A percentile compares a stretch with the other conserved stretches of the same genome.
Conservation (phyloP, 2,797 vertebrate species). For the Syncerus caffer region DNA sequence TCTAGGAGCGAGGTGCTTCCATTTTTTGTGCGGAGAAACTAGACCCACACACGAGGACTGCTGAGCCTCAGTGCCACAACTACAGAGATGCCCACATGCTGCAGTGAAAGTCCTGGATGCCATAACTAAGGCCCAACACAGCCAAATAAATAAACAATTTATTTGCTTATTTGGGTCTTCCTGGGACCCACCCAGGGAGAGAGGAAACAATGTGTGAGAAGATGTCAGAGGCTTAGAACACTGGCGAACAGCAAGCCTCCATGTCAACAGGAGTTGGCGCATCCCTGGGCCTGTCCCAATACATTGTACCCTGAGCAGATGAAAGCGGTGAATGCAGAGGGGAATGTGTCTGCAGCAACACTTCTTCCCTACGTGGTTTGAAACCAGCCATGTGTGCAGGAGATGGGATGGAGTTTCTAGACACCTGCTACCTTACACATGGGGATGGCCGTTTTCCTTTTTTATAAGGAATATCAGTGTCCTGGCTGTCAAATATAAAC, state of each 20-base stretch:
- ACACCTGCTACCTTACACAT: too few relatives aligned
- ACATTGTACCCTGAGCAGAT: not conserved
- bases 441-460: not conserved
- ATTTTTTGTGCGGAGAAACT: not conserved
- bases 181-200: not conserved
- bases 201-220: not conserved
- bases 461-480: not conserved
- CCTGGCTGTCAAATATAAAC: not conserved
- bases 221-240: not conserved
- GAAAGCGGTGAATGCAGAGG: fast-evolving
- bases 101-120: not conserved
- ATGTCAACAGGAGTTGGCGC: not conserved
- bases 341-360: fast-evolving
- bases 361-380: not conserved
- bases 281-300: not conserved
- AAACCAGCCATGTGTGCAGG: not conserved
- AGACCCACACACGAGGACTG: not conserved
- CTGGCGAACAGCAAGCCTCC: not conserved
- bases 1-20: not conserved
- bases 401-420: fast-evolving
- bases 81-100: not conserved
- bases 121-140: not conserved
- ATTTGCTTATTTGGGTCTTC: not conserved
- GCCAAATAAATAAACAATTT: not conserved
- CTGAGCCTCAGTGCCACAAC: not conserved